A percentile compares a stretch with the other conserved stretches of the same genome.
phyloP scores from a whole-genome alignment of 2,113 vertebrate species.

The Grallaria varia region DNA sequence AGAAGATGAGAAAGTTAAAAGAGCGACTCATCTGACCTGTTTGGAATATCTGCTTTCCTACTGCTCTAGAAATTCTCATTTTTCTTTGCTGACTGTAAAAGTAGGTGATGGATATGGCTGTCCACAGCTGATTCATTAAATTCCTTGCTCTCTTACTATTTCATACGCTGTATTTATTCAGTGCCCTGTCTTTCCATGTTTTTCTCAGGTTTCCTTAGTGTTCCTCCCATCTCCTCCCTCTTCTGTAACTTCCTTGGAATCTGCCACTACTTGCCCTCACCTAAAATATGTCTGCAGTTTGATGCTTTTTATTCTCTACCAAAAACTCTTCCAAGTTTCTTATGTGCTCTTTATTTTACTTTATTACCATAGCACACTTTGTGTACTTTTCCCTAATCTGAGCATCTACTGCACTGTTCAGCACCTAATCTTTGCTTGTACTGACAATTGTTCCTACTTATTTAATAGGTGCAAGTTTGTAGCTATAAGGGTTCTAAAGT shows the following conservation, averaged over 20 bases:
- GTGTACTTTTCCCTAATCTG: neutral
- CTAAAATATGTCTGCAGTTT: neutral
- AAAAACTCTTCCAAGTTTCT: neutral
- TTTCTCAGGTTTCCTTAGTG: neutral
- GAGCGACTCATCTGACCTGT: neutral
- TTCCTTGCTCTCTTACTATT: neutral
- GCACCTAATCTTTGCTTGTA: neutral
- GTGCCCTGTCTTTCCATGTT: neutral
- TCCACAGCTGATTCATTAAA: neutral
- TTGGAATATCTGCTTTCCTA: neutral
- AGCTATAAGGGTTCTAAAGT: neutral
- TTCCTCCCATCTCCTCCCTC: neutral
- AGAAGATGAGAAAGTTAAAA: neutral
- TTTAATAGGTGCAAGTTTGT: neutral
- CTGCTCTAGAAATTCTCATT: neutral
- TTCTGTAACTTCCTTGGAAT: neutral
- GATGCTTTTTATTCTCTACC: neutral
- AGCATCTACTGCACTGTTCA: neutral
- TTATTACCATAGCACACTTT: neutral
- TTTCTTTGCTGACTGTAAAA: neutral
- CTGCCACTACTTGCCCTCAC: neutral
- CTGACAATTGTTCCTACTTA: neutral
- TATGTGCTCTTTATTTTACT: neutral
- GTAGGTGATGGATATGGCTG: neutral
- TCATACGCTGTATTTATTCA: neutral